Base-by-base conservation (phyloP, 2,113 vertebrate genomes). In the Galeopterus variegatus region DNA sequence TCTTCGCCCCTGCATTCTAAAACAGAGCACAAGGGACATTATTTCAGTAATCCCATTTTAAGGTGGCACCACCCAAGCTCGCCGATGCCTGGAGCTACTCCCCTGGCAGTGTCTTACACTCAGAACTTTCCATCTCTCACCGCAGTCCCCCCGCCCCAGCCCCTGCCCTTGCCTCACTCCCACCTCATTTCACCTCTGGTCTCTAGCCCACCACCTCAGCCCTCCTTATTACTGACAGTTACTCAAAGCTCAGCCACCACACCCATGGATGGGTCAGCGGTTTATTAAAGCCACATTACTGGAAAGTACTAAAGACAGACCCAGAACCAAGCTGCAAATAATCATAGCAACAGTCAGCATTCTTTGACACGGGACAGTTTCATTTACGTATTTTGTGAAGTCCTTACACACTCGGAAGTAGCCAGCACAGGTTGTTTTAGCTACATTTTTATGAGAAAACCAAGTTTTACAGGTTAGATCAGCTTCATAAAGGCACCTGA, bases 201-300 rank as follows among this genome's bases (percentile, higher is more conserved):
- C 17, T 28, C 58, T 2, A 7, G 17, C 6, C 48, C 19, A 26
- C 36, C 36, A 0, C 26, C 94, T 69, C 75, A 45, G 8, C 54
- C 64, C 73, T 56, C 41, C 80, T 8, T 0, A 3, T n/a, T 2
- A 26, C 69, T 1, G 5, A 60, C 69, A 48, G 70, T 77, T 76
- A 64, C 3, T 73, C 54, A 17, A 26, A 54, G 31, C 70, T 50
- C 88, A 19, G 85, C 28, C 1, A 67, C 95, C 81, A 72, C 65
- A 2, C 76, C 94, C 90, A 14, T 41, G 41, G 41, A 1, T 0
- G 54, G 65, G 19, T 84, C 91, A 77, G 95, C 88, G 88, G 54
- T 88, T 95, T 93, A 73, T 88, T 70, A 94, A 69, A 96, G 86
- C 33, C 13, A 21, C 54, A 89, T 72, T 52, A 13, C 62, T n/a